Percentiles rank a stretch among this genome's conserved stretches.
Evolutionary conservation across 2,888 invertebrate species (phyloP).

Genomic region (Coenonympha glycerion): DNA sequence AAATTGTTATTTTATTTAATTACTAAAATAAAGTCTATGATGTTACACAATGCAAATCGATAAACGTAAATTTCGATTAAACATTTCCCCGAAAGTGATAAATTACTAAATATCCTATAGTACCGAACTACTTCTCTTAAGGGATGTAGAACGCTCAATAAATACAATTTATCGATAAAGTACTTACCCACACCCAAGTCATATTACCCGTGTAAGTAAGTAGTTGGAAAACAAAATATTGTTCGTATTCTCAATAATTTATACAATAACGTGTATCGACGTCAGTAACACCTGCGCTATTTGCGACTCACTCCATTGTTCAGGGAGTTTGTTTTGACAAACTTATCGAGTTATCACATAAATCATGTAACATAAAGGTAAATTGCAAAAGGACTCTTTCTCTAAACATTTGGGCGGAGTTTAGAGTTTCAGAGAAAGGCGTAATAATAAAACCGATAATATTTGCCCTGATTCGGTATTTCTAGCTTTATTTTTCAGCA

Average conservation of each 20-base stretch:
- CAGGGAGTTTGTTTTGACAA: conserved; percentile 36
- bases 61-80: too few species aligned
- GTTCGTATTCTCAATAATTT: conserved; percentile 20
- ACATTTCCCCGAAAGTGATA: too few species aligned
- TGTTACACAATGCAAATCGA: too few species aligned
- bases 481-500: too few species aligned
- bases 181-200: neutral
- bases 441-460: too few species aligned
- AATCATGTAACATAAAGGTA: conserved; percentile 13
- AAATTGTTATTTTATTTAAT: too few species aligned
- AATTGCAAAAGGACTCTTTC: neutral
- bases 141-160: neutral
- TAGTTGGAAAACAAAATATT: conserved; percentile 15
- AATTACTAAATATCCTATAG: too few species aligned
- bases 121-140: too few species aligned
- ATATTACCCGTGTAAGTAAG: neutral
- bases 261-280: conserved; percentile 24
- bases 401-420: neutral
- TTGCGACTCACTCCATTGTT: conserved; percentile 32
- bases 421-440: neutral
- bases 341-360: conserved; percentile 36
- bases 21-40: too few species aligned
- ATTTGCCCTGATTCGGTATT: too few species aligned
- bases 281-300: conserved; percentile 20
- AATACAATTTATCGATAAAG: neutral